Evolutionary conservation across 2,797 vertebrate genomes (phyloP).

Genomic region (Nannoperca australis): DNA sequence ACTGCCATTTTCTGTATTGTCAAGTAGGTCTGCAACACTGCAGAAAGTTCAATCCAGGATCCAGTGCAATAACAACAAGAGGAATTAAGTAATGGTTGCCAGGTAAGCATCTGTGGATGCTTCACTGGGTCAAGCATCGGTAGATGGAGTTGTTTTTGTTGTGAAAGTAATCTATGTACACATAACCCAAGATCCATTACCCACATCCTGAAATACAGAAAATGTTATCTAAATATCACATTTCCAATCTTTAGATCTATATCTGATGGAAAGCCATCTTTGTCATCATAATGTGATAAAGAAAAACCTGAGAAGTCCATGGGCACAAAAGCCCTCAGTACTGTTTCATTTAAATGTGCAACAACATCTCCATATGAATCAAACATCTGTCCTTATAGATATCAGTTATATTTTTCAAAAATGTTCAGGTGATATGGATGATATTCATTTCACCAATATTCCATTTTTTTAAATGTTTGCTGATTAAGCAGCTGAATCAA

Average conservation of each 20-base stretch:
- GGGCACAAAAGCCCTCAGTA: constrained; percentile 35
- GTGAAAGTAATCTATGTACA: not conserved
- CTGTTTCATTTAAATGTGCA: constrained; percentile 47
- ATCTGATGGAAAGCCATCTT: constrained; percentile 17
- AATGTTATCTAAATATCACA: not conserved
- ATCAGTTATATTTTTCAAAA: not conserved
- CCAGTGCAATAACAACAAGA: constrained; percentile 63
- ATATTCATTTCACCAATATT: not conserved
- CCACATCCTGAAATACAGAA: not conserved
- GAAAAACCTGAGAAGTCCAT: constrained; percentile 52
- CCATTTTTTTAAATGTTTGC: not conserved
- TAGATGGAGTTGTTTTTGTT: not conserved
- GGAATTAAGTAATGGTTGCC: constrained; percentile 27
- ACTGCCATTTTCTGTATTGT: constrained; percentile 29
- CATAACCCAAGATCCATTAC: not conserved
- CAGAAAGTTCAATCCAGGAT: constrained; percentile 42
- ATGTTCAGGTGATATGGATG: not conserved
- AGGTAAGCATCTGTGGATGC: not conserved
- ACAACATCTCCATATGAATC: constrained; percentile 36
- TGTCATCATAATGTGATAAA: constrained; percentile 22
- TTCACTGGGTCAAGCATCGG: not conserved
- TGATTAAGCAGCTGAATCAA: constrained; percentile 39
- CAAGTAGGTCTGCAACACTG: constrained; percentile 51
- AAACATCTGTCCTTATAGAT: constrained; percentile 8
- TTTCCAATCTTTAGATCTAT: constrained; percentile 28